phyloP scores from a whole-genome alignment of 1,140 invertebrate species.

The Camponotus vicinus region DNA sequence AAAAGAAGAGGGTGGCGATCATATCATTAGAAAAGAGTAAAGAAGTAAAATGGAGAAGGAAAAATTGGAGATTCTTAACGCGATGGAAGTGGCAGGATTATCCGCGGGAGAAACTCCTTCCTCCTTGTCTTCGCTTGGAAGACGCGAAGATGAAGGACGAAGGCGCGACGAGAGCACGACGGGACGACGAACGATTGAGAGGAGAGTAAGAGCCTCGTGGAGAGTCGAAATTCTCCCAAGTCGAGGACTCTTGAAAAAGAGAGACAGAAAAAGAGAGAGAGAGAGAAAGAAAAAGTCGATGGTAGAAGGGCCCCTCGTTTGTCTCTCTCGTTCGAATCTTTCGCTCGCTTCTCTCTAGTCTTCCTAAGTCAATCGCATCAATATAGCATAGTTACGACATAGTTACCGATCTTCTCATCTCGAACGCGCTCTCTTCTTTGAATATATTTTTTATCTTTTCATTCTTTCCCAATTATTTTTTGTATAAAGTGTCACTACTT shows the following conservation, averaged over 20 bases:
- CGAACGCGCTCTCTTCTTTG: constrained; percentile 15
- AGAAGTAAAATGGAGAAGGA: constrained; percentile 32
- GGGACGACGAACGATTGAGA: constrained; percentile 36
- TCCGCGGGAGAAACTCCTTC: background rate
- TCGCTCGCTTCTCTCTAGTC: constrained; percentile 39
- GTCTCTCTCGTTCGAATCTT: constrained; percentile 67
- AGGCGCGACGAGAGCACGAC: constrained; percentile 39
- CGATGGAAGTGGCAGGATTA: background rate
- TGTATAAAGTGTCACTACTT: background rate
- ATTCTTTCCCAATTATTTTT: background rate
- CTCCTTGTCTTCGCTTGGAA: background rate
- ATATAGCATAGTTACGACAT: background rate
- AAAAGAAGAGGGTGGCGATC: constrained; percentile 43
- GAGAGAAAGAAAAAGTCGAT: background rate
- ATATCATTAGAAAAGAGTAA: background rate
- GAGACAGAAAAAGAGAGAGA: background rate
- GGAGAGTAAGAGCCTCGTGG: constrained; percentile 42
- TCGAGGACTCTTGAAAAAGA: constrained; percentile 58
- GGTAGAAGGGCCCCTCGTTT: constrained; percentile 52
- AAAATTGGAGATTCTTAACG: constrained; percentile 12
- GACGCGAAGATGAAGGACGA: constrained; percentile 39
- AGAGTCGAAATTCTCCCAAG: constrained; percentile 68
- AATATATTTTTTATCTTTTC: background rate
- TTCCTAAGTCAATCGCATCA: constrained; percentile 39
- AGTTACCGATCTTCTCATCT: constrained; percentile 49